phyloP scores from a whole-genome alignment of 2,888 invertebrate genomes.

The Bellardia bayeri region DNA sequence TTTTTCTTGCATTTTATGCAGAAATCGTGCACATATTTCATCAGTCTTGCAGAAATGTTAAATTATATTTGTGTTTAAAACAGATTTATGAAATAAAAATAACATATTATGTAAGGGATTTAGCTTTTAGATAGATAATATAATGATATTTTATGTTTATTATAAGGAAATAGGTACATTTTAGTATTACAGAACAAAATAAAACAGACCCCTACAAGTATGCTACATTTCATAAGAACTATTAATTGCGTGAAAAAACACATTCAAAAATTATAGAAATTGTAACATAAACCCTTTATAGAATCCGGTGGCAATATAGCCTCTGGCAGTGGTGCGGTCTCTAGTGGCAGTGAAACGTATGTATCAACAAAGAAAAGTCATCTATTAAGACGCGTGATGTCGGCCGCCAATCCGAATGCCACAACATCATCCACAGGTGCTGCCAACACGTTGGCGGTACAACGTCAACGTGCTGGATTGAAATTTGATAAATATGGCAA shows the following conservation, averaged over 20 bases:
- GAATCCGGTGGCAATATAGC: slow-evolving; percentile 72
- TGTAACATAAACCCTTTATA: slow-evolving; percentile 28
- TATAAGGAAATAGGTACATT: too few species aligned
- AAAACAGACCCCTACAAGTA: not conserved
- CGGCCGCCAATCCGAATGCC: slow-evolving; percentile 72
- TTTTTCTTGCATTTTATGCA: too few species aligned
- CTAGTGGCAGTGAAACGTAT: slow-evolving; percentile 72
- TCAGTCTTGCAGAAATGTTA: too few species aligned
- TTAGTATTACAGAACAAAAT: too few species aligned
- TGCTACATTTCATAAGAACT: not conserved
- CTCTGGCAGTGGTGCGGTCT: slow-evolving; percentile 68
- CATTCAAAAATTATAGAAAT: not conserved
- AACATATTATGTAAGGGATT: too few species aligned
- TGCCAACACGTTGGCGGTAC: slow-evolving; percentile 36
- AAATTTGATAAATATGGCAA: slow-evolving; percentile 79
- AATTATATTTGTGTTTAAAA: too few species aligned
- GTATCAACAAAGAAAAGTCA: slow-evolving; percentile 76
- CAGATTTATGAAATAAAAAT: too few species aligned
- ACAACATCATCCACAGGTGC: slow-evolving; percentile 62
- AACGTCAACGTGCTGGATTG: slow-evolving; percentile 75
- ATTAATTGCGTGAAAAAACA: not conserved
- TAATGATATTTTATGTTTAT: too few species aligned
- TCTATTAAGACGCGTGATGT: slow-evolving; percentile 78
- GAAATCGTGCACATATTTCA: too few species aligned
- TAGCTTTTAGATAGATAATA: too few species aligned